Evolutionary conservation across 2,113 vertebrate genomes (phyloP).

Genomic region (Anguilla japonica): DNA sequence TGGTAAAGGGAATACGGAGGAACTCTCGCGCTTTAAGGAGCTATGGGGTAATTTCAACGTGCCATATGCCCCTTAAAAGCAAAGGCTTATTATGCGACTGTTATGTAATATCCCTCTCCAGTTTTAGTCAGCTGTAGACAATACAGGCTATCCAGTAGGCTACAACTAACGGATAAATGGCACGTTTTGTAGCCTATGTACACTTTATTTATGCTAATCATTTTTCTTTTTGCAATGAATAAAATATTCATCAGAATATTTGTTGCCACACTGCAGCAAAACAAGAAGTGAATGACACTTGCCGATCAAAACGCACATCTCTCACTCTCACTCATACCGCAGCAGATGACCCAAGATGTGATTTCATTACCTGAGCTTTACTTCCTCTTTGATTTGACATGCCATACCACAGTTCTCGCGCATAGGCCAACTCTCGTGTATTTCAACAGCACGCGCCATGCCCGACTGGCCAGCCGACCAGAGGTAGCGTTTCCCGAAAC

Average conservation of each 20-base stretch:
- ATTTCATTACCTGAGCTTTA: neutral
- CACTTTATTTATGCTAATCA: neutral
- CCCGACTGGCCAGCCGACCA: no score
- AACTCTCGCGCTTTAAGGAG: neutral
- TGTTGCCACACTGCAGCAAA: neutral
- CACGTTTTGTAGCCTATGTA: neutral
- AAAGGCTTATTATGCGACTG: slow-evolving; percentile 25
- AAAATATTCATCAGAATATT: neutral
- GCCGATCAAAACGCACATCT: neutral
- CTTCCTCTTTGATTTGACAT: neutral
- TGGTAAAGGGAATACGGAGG: neutral
- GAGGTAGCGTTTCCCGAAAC: no score
- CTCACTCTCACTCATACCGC: neutral
- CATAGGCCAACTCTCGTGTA: no score
- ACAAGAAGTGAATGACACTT: neutral
- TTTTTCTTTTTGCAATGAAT: neutral
- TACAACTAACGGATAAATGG: neutral
- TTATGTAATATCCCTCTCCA: slow-evolving; percentile 26
- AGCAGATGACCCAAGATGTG: neutral
- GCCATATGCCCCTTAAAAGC: slow-evolving; percentile 36
- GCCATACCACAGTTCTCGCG: no score
- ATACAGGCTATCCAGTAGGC: neutral
- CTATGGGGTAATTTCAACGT: slow-evolving; percentile 29
- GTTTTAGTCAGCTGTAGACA: neutral
- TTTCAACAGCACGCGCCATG: no score